Base-by-base conservation (phyloP, 2,797 vertebrate genomes). In the Sphenopsis melanotis region DNA sequence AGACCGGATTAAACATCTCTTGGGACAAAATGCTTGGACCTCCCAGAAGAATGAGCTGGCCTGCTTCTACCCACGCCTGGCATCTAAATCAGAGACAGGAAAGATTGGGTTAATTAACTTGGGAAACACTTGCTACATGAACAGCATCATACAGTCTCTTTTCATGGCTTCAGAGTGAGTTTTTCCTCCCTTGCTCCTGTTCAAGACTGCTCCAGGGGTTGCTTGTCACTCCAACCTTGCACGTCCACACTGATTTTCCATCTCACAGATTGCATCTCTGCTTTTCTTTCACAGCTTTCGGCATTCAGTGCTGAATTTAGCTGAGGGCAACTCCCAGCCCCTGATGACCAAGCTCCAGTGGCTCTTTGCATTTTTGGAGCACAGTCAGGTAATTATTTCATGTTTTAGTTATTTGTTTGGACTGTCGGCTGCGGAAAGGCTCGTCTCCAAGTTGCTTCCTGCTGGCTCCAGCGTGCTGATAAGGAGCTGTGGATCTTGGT, bases 111-210 rank as follows among this genome's bases (percentile, higher is more conserved):
- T 98, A 88, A 98, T 98, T 86, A 98, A 98, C 68, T 89, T 98
- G 89, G 98, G 98, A 46, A 98, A 98, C 95, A 98, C 98, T 5
- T 98, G 98, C 95, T 98, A 98, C 32, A 98, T 98, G 97, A 98
- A 98, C 95, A 98, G 98, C 89, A 96, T 98, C 94, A 97, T 98
- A 63, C 98, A 98, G 92, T 98, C 98, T 24, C 96, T 98, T 66
- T 98, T 98, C 93, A 98, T 98, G 98, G 98, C 98, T 74, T 98
- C 98, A 0, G 98, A 98, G 98, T 98, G 98, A 94, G 98, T 98
- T 90, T 87, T 75, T n/a, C 16, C 41, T n/a, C 37, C 39, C 26
- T 44, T 65, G 39, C 46, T 81, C 47, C 47, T 2, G 1, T 41
- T 47, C 44, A 26, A 5, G 32, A 15, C 44, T 60, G 42, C 60